phyloP scores from a whole-genome alignment of 2,888 invertebrate species.

The Deroplatys truncata region DNA sequence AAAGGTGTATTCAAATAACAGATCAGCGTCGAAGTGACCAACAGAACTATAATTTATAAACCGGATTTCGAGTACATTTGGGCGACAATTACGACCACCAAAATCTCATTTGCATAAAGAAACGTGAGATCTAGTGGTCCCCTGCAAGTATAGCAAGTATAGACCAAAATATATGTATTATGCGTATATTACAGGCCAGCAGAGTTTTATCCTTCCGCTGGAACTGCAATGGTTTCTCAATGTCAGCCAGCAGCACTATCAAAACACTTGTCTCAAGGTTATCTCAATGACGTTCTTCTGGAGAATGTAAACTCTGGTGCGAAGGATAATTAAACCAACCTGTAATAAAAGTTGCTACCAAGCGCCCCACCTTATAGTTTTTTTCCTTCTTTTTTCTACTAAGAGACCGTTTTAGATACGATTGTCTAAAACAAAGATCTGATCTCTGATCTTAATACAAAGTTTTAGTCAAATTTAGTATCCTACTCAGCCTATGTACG shows the following conservation, averaged over 20 bases:
- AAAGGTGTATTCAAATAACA: not conserved
- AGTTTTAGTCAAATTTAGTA: no score
- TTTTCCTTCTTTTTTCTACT: no score
- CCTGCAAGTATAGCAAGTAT: no score
- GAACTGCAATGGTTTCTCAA: not conserved
- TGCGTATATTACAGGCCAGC: not conserved
- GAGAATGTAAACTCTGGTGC: not conserved
- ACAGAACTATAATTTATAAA: no score
- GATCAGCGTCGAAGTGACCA: no score
- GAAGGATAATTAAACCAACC: not conserved
- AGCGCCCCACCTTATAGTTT: not conserved
- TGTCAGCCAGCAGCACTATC: not conserved
- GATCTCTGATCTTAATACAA: no score
- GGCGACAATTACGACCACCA: not conserved
- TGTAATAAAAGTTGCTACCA: not conserved
- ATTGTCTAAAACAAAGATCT: no score
- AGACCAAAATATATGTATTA: no score
- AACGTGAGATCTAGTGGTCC: no score
- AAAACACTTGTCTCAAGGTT: not conserved
- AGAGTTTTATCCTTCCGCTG: not conserved
- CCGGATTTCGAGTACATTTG: not conserved
- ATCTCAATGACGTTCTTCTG: not conserved
- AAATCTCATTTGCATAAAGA: not conserved
- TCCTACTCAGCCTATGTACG: no score
- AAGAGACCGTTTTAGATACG: no score